These are phyloP conservation scores for Oncorhynchus clarkii DNA, from an alignment of 2,113 vertebrate species.

Conservation along the genomic window DNA sequence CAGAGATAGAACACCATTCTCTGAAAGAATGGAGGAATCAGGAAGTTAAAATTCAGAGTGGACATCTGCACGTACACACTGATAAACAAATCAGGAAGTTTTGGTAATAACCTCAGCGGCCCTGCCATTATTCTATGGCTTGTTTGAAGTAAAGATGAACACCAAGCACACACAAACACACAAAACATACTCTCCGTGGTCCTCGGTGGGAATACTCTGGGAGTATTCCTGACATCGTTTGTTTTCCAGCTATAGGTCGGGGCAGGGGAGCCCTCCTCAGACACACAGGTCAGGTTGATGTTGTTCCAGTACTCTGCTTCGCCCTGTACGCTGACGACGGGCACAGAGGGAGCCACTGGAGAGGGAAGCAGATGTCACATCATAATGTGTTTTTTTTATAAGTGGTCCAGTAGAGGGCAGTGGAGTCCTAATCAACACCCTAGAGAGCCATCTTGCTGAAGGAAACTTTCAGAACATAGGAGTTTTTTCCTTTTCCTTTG, in stretches of 20 bases:
- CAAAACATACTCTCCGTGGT: constrained; percentile 60
- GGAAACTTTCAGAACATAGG: neutral
- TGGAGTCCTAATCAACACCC: too few species aligned
- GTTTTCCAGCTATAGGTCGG: constrained; percentile 82
- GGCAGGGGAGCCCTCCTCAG: constrained; percentile 82
- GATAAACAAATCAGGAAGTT: neutral
- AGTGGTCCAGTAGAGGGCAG: neutral
- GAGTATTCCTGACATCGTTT: constrained; percentile 64
- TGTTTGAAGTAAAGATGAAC: neutral
- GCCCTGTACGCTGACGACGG: constrained; percentile 78
- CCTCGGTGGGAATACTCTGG: constrained; percentile 45
- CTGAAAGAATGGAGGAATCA: constrained; percentile 43
- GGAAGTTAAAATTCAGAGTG: neutral
- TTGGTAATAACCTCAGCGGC: too few species aligned
- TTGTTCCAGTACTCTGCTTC: constrained; percentile 76
- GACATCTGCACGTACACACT: neutral
- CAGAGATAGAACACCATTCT: constrained; percentile 70
- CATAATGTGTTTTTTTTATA: neutral
- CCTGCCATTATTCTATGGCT: neutral
- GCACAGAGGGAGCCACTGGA: constrained; percentile 83
- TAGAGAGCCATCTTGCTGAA: neutral
- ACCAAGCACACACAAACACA: neutral
- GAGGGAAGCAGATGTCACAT: neutral
- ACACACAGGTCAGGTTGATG: constrained; percentile 84
- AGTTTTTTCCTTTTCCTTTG: neutral